Conservation (phyloP, 2,888 invertebrate species). For the Coelinius sp. region DNA sequence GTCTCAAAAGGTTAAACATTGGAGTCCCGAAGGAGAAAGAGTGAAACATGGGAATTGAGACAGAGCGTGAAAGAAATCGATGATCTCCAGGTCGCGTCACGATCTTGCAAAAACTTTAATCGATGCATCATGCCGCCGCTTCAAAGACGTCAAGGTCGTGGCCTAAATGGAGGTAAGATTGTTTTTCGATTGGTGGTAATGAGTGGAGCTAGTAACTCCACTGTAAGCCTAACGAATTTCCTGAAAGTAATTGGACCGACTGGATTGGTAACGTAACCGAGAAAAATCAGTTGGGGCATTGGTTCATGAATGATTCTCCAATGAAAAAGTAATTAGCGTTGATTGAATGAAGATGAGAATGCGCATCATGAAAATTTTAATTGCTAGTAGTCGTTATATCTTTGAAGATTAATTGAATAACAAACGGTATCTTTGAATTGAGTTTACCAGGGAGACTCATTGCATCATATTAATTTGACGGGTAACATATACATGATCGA, state of each 20-base stretch:
- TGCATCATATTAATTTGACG: slow-evolving; percentile 39
- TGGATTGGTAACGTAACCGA: too few species aligned
- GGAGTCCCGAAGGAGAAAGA: not conserved
- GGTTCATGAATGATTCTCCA: too few species aligned
- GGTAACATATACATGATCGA: slow-evolving; percentile 40
- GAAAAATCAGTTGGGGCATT: too few species aligned
- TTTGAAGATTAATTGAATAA: slow-evolving; percentile 3
- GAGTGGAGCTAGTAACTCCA: not conserved
- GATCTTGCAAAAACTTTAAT: slow-evolving; percentile 8
- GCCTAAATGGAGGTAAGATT: not conserved
- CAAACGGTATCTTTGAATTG: slow-evolving; percentile 1
- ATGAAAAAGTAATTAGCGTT: too few species aligned
- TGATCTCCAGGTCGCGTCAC: slow-evolving; percentile 12
- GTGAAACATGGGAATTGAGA: not conserved
- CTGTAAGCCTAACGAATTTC: not conserved
- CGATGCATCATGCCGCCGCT: not conserved
- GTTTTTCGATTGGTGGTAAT: slow-evolving; percentile 12
- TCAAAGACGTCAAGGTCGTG: slow-evolving; percentile 2
- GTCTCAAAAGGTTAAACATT: not conserved
- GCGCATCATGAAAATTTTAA: not conserved
- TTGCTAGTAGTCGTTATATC: not conserved
- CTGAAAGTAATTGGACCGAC: too few species aligned
- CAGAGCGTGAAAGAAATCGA: slow-evolving; percentile 33
- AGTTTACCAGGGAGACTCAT: slow-evolving; percentile 16
- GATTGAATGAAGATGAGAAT: too few species aligned